Evolutionary conservation across 2,888 invertebrate genomes (phyloP).

Genomic region (Dryocosmus kuriphilus): DNA sequence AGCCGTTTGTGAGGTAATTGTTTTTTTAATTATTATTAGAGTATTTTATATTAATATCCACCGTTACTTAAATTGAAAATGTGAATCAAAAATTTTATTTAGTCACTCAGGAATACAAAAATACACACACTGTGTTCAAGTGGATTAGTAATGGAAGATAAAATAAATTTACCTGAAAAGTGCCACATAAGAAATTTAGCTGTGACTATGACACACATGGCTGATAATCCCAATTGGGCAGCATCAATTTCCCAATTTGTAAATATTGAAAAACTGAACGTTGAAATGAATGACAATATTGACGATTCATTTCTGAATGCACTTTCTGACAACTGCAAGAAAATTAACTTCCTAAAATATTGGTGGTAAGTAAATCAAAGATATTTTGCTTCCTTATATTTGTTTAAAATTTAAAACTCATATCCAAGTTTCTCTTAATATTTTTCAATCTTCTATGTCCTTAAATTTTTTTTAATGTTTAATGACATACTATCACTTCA

Average conservation of each 20-base stretch:
- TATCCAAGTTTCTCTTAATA: no score
- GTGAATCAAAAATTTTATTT: background rate
- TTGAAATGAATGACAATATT: slow-evolving; percentile 9
- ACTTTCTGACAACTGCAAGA: background rate
- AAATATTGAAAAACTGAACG: slow-evolving; percentile 17
- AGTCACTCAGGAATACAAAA: background rate
- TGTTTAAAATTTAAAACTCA: no score
- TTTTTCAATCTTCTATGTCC: no score
- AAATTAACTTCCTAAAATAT: slow-evolving; percentile 5
- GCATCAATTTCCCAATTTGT: background rate
- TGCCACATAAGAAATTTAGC: slow-evolving; percentile 10
- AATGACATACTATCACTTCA: no score
- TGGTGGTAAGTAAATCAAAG: background rate
- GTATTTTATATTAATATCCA: background rate
- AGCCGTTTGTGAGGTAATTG: background rate
- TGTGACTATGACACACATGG: background rate
- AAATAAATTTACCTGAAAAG: background rate
- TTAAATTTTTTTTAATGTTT: no score
- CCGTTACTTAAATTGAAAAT: background rate
- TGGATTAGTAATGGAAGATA: background rate
- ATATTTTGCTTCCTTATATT: background rate
- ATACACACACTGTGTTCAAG: slow-evolving; percentile 12
- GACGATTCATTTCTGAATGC: background rate
- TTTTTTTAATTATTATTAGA: background rate
- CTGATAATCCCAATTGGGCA: background rate